phyloP scores from a whole-genome alignment of 2,888 invertebrate species.

The Cheilosia pagana region DNA sequence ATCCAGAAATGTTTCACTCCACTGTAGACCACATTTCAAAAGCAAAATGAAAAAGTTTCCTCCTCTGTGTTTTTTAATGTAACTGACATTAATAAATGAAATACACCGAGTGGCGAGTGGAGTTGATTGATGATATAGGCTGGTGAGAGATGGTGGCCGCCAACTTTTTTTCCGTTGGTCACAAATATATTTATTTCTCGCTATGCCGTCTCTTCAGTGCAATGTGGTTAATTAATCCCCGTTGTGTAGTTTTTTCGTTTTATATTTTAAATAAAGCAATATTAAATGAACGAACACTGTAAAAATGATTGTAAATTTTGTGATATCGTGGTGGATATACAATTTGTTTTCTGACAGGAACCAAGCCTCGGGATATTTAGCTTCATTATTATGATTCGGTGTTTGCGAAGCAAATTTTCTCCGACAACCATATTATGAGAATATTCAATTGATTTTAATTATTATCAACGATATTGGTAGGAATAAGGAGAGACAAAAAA shows the following conservation, averaged over 20 bases:
- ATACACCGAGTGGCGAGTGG: constrained; percentile 5
- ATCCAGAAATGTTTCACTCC: not conserved
- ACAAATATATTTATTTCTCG: not conserved
- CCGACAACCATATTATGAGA: too few species aligned
- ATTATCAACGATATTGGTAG: too few species aligned
- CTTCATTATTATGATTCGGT: not conserved
- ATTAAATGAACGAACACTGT: constrained; percentile 17
- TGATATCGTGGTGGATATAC: not conserved
- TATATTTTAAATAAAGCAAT: constrained; percentile 6
- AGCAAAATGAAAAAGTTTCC: not conserved
- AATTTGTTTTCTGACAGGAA: not conserved
- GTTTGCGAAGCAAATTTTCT: not conserved
- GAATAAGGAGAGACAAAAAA: too few species aligned
- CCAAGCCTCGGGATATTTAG: not conserved
- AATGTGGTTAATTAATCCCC: constrained; percentile 8
- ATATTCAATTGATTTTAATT: too few species aligned
- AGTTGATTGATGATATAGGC: constrained; percentile 26
- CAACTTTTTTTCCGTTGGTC: not conserved
- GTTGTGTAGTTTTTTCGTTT: constrained; percentile 7
- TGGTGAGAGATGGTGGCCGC: constrained; percentile 11
- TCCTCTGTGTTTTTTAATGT: not conserved
- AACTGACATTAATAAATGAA: constrained; percentile 38
- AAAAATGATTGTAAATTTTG: not conserved
- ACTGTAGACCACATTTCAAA: constrained; percentile 5
- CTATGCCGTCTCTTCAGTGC: not conserved